Evolutionary conservation across 2,797 vertebrate genomes (phyloP), one percentile per base, ranked within the genome.

Genomic region (Buphagus erythrorhynchus): DNA sequence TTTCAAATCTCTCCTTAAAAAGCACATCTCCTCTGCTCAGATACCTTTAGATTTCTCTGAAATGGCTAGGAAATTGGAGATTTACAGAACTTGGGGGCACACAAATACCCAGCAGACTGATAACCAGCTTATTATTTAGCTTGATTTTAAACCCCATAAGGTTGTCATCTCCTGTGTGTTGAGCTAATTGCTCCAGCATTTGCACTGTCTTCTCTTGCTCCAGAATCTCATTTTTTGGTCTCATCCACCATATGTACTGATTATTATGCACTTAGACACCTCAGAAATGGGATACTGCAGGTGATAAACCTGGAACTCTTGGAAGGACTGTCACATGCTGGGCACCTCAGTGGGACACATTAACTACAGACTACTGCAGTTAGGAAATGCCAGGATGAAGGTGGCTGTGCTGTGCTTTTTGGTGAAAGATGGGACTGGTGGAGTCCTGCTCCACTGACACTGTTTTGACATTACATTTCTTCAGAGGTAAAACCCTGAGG

Each of bases 291-390:
- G 35, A 73, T 45, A 48, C 6, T 58, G 40, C 10, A 14, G 35
- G 16, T 77, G n/a, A 35, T 29, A 72, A 49, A 51, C 46, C 40
- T 24, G 17, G 9, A 24, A 31, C 16, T 75, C 15, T 28, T 68
- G 45, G 13, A 48, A 2, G 2, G 20, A 10, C 33, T 92, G 15
- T 55, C 42, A 61, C 11, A 21, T 12, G 31, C 9, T 20, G 28
- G 31, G 9, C 0, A 0, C 12, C 66, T 68, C 3, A 2, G 20
- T 1, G 2, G 69, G 43, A 54, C 19, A 35, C 19, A 26, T 62
- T 24, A 68, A 14, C 45, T 84, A 22, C 14, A 54, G 58, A 62
- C 11, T 33, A 31, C 54, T 58, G 10, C 54, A 58, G 35, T 43
- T 33, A 31, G 54, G 69, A 77, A 78, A 75, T n/a, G n/a, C 13